Percentiles rank a stretch among this genome's conserved stretches.
Conservation (phyloP, 2,797 vertebrate species). For the Craterocephalus amniculus region DNA sequence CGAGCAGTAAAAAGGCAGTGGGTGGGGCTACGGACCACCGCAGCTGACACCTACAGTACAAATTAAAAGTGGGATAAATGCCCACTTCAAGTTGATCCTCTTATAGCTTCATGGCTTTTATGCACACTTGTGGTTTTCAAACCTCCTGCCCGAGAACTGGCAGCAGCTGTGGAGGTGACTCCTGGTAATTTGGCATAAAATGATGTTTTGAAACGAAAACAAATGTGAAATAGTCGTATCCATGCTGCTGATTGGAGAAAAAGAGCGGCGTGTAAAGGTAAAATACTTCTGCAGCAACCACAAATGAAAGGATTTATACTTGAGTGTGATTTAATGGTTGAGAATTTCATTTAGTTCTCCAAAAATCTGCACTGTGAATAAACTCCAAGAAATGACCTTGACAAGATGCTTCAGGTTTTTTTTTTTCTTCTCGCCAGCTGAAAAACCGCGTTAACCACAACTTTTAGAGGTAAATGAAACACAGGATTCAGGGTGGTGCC, state of each 20-base stretch:
- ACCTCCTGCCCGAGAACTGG: constrained; percentile 22
- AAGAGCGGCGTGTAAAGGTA: constrained; percentile 20
- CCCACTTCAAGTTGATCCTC: constrained; percentile 34
- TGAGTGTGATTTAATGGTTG: constrained; percentile 5
- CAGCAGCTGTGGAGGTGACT: constrained; percentile 15
- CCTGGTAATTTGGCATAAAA: constrained; percentile 35
- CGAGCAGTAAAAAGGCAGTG: constrained; percentile 17
- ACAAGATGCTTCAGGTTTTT: not conserved
- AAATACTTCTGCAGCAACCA: constrained; percentile 38
- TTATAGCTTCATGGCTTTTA: constrained; percentile 39
- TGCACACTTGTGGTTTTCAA: constrained; percentile 62
- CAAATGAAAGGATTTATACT: constrained; percentile 29
- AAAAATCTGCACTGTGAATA: constrained; percentile 13
- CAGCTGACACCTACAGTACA: constrained; percentile 38
- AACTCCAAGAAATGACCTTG: constrained; percentile 11
- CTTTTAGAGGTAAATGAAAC: constrained; percentile 38
- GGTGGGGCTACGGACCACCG: constrained; percentile 33
- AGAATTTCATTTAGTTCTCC: constrained; percentile 31
- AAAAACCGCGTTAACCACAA: constrained; percentile 9
- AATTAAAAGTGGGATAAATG: constrained; percentile 60
- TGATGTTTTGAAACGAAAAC: constrained; percentile 53
- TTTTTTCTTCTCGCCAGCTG: constrained; percentile 5
- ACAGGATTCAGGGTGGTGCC: constrained; percentile 17
- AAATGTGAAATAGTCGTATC: constrained; percentile 32
- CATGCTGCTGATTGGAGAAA: constrained; percentile 40